These are phyloP conservation scores for Diorhabda elongata DNA, from an alignment of 1,140 invertebrate genomes.

Conservation along the genomic window DNA sequence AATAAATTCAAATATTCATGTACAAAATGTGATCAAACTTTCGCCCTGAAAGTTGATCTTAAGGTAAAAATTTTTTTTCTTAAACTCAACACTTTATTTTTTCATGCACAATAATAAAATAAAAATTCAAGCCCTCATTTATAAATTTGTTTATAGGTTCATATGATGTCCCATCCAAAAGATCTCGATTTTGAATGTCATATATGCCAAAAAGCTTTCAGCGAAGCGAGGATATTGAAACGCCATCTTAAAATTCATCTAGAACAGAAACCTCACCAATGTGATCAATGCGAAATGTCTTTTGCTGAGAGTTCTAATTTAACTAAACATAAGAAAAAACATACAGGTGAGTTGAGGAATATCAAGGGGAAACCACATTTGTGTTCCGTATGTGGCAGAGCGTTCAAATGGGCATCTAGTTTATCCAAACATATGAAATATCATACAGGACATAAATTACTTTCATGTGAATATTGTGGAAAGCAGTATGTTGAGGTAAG, in stretches of 20 bases:
- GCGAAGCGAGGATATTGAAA: slow-evolving; percentile 48
- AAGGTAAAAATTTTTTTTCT: slow-evolving; percentile 37
- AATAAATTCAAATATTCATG: slow-evolving; percentile 42
- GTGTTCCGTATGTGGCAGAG: slow-evolving; percentile 48
- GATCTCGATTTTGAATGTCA: slow-evolving; percentile 47
- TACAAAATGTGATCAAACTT: slow-evolving; percentile 41
- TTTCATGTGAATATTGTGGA: slow-evolving; percentile 45
- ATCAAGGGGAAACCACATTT: slow-evolving; percentile 49
- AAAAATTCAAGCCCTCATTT: neutral
- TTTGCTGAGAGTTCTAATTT: slow-evolving; percentile 53
- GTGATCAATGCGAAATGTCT: slow-evolving; percentile 51
- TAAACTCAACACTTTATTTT: neutral
- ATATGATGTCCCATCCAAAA: slow-evolving; percentile 46
- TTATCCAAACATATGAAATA: slow-evolving; percentile 51
- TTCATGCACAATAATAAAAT: neutral
- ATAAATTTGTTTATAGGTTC: slow-evolving; percentile 35
- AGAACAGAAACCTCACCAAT: slow-evolving; percentile 49
- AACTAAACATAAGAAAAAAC: slow-evolving; percentile 51
- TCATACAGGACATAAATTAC: slow-evolving; percentile 48
- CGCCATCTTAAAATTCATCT: slow-evolving; percentile 50
- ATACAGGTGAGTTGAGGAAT: slow-evolving; percentile 50
- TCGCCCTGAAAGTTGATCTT: slow-evolving; percentile 44
- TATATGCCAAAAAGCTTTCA: slow-evolving; percentile 50
- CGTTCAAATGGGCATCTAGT: slow-evolving; percentile 49
- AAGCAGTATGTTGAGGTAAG: slow-evolving; percentile 49